Evolutionary conservation across 2,888 invertebrate species (phyloP), one percentile per base, ranked within the genome.

Genomic region (Pollenia amentaria): DNA sequence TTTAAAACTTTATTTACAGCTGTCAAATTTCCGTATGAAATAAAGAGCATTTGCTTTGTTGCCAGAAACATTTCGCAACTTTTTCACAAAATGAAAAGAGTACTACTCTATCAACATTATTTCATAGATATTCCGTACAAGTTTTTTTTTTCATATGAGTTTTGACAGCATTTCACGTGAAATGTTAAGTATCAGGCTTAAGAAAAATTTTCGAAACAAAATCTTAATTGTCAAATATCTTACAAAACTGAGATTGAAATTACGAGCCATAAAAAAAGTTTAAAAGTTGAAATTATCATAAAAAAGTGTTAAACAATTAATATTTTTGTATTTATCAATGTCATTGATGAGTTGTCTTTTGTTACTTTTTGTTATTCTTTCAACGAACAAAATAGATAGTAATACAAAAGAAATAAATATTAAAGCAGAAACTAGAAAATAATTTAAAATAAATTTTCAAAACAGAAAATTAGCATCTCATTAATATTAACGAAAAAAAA

Each of bases 301-400:
- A 72, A 46, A 76, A 48, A 64, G 18, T 46, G 38, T 55, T 70
- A 57, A 72, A 46, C 60, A 67, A 75, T 73, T 70, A 80, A 57
- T 80, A 80, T 81, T 72, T 85, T 64, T 57, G 4, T 29, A 29
- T 29, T 64, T 85, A 81, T 85, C 85, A 85, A 85, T 85, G 85
- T 62, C 85, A 85, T 72, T 77, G 60, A 72, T 73, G 10, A 62
- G 60, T 57, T 70, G 6, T 16, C n/a, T 7, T 48, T 64, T 57
- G 7, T 51, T 16, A 55, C 42, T 14, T 64, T 29, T 60, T 73
- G 72, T 57, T 72, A 73, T 65, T 73, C 42, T 21, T 79, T 62
- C 18, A 57, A 11, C 46, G 42, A 40, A 69, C 21, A 48, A 69
- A 18, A 46, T 21, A 77, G 12, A 29, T 6, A 29, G 4, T 0